A percentile compares a stretch with the other conserved stretches of the same genome.
Evolutionary conservation across 2,113 vertebrate genomes (phyloP).

Genomic region (Platysternon megacephalum): DNA sequence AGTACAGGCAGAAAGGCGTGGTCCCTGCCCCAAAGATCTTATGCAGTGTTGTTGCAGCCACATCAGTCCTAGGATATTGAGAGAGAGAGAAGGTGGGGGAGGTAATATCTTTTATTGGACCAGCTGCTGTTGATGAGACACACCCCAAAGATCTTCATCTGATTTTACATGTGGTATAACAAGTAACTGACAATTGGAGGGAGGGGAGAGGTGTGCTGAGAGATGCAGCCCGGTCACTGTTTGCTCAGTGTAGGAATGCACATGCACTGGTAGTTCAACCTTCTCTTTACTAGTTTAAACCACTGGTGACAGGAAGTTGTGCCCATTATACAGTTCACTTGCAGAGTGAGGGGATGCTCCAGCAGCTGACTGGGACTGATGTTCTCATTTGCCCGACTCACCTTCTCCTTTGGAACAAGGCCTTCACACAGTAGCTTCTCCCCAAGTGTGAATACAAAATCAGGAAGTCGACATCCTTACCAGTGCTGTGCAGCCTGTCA

Average conservation of each 20-base stretch:
- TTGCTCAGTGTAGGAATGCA: background rate
- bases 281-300: background rate
- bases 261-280: background rate
- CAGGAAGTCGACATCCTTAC: fast-evolving
- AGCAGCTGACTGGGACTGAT: fast-evolving
- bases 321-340: background rate
- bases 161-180: background rate
- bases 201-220: background rate
- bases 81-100: background rate
- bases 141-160: background rate
- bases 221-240: background rate
- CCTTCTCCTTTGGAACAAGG: fast-evolving
- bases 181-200: background rate
- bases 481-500: background rate
- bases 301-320: background rate
- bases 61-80: background rate
- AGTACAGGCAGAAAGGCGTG: background rate
- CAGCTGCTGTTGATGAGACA: background rate
- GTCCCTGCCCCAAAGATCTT: background rate
- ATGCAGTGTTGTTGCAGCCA: background rate
- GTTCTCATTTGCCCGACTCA: fast-evolving
- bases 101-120: background rate
- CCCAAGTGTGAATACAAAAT: fast-evolving
- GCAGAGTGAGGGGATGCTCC: fast-evolving
- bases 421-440: fast-evolving